These are phyloP conservation scores for Euzophera pinguis DNA, from an alignment of 2,888 invertebrate species.

Conservation along the genomic window DNA sequence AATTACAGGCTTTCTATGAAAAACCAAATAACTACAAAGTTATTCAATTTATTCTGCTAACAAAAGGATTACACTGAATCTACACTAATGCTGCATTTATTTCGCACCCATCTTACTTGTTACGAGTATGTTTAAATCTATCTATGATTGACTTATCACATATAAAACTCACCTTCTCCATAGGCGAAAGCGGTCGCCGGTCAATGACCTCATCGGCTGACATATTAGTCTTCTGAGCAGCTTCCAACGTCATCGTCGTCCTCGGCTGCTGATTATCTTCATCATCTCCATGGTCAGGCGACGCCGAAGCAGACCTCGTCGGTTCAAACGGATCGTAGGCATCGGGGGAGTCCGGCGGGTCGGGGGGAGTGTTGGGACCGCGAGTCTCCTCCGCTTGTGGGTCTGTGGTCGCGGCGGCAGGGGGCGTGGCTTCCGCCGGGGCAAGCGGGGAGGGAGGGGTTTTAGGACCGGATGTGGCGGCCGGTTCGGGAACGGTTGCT, in stretches of 20 bases:
- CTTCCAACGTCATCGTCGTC: slow-evolving; percentile 61
- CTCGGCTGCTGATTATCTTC: slow-evolving; percentile 22
- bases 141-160: no score
- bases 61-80: no score
- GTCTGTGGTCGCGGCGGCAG: slow-evolving; percentile 81
- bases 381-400: slow-evolving; percentile 90
- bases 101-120: no score
- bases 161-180: slow-evolving; percentile 75
- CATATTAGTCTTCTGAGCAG: slow-evolving; percentile 70
- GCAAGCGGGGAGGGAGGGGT: slow-evolving; percentile 81
- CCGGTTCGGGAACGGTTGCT: slow-evolving; percentile 22
- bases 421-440: slow-evolving; percentile 79
- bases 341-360: slow-evolving; percentile 83
- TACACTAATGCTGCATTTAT: no score
- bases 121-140: no score
- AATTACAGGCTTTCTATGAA: no score
- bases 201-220: slow-evolving; percentile 72
- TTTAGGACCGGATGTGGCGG: slow-evolving; percentile 43
- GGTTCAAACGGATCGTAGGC: slow-evolving; percentile 96
- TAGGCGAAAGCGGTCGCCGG: slow-evolving; percentile 75
- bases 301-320: slow-evolving; percentile 87
- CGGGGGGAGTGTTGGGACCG: slow-evolving; percentile 83
- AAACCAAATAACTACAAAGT: no score
- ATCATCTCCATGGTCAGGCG: slow-evolving; percentile 44
- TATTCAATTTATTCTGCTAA: no score